Percentiles rank a stretch among this genome's conserved stretches.
Conservation (phyloP, 2,888 invertebrate species). For the Acanthosepion pharaonis region DNA sequence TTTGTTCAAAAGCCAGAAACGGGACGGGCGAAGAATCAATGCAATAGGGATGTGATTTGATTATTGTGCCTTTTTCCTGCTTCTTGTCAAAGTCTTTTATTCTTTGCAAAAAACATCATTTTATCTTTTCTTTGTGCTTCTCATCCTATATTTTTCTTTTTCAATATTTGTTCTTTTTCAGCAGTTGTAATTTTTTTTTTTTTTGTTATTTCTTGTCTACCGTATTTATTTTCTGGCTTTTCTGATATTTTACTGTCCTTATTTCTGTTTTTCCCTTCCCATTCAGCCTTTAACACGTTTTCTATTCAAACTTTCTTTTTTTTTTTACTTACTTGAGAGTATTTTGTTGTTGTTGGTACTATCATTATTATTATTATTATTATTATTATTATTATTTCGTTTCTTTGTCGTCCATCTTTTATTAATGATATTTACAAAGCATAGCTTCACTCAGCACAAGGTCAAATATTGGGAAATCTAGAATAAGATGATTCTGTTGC, state of each 20-base stretch:
- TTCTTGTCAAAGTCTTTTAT: background rate
- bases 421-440: background rate
- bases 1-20: conserved; percentile 16
- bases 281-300: background rate
- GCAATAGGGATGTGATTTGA: conserved; percentile 14
- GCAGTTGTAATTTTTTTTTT: background rate
- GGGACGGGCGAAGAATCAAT: background rate
- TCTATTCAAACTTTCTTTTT: background rate
- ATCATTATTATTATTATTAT: too few relatives aligned
- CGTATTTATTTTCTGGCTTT: background rate
- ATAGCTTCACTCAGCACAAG: background rate
- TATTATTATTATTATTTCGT: background rate
- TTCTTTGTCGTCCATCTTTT: background rate
- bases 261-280: background rate
- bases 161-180: background rate
- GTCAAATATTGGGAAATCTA: background rate
- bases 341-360: background rate
- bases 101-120: background rate
- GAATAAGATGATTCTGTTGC: too few relatives aligned
- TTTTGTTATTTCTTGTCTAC: background rate
- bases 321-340: background rate
- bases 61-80: conserved; percentile 18
- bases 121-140: background rate
- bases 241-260: background rate
- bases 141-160: background rate